phyloP scores from a whole-genome alignment of 2,888 invertebrate species.

The Cephus pygmeus region DNA sequence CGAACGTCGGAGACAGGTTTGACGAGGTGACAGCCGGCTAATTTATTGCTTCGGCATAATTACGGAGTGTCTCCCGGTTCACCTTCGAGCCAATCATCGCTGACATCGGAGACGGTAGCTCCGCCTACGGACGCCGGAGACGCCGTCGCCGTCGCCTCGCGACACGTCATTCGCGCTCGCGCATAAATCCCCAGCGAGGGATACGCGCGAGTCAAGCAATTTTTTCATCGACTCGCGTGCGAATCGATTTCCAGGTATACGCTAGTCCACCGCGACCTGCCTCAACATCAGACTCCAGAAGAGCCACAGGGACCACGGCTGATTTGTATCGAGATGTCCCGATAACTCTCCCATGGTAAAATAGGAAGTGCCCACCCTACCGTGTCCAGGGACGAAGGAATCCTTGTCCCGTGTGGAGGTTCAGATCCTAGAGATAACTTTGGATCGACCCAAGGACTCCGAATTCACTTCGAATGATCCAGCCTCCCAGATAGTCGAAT shows the following conservation, averaged over 20 bases:
- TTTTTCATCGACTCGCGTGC: not conserved
- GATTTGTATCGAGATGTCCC: slow-evolving; percentile 17
- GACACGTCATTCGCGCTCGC: not conserved
- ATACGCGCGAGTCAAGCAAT: not conserved
- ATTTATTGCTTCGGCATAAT: slow-evolving; percentile 55
- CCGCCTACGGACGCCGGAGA: slow-evolving; percentile 19
- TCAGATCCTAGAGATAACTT: not conserved
- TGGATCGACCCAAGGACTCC: not conserved
- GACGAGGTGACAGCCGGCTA: slow-evolving; percentile 52
- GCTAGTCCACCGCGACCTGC: too few relatives aligned
- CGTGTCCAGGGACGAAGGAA: slow-evolving; percentile 7
- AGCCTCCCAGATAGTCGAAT: too few relatives aligned
- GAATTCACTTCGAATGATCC: too few relatives aligned
- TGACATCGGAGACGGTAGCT: slow-evolving; percentile 21
- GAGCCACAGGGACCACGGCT: slow-evolving; percentile 1
- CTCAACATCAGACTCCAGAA: not conserved
- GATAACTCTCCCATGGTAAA: slow-evolving; percentile 17
- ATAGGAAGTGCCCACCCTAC: slow-evolving; percentile 11
- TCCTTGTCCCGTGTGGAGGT: not conserved
- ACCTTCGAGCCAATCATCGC: slow-evolving; percentile 33
- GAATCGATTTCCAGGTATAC: not conserved
- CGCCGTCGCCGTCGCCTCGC: not conserved
- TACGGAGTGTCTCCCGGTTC: slow-evolving; percentile 37
- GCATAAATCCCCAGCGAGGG: slow-evolving; percentile 3
- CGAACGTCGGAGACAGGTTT: slow-evolving; percentile 46